Evolutionary conservation across 1,140 invertebrate species (phyloP).

Genomic region (Steinernema khuongi): DNA sequence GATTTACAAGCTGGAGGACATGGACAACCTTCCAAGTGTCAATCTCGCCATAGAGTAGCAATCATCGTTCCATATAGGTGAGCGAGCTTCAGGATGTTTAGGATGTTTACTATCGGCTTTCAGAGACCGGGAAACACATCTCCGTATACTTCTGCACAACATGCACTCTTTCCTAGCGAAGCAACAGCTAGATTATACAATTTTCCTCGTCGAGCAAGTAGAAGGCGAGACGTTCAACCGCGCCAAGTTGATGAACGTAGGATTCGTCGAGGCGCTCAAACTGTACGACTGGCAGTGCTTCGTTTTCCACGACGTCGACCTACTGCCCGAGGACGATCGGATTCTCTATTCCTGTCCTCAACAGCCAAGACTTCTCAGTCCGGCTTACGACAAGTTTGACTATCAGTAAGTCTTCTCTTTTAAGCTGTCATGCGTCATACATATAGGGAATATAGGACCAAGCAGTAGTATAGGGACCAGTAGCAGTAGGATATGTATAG

Average conservation of each 20-base stretch:
- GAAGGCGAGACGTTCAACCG: conserved; percentile 71
- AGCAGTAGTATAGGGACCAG: not conserved
- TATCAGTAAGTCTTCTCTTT: conserved; percentile 67
- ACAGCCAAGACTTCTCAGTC: conserved; percentile 78
- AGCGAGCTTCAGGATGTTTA: not conserved
- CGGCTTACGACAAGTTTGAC: conserved; percentile 79
- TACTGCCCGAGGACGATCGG: conserved; percentile 75
- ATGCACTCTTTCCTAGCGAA: conserved; percentile 51
- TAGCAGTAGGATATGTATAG: too few species aligned
- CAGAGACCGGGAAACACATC: conserved; percentile 44
- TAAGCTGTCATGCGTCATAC: conserved; percentile 8
- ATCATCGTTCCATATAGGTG: conserved; percentile 51
- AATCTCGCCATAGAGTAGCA: conserved; percentile 48
- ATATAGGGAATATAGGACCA: not conserved
- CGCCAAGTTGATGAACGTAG: conserved; percentile 86
- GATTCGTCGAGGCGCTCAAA: conserved; percentile 64
- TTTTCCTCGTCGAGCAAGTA: conserved; percentile 81
- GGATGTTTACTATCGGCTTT: not conserved
- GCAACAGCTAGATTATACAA: conserved; percentile 74
- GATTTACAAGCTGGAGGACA: conserved; percentile 50
- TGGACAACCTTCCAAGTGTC: conserved; percentile 44
- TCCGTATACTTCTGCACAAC: conserved; percentile 56
- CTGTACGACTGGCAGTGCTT: conserved; percentile 69
- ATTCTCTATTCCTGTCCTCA: conserved; percentile 86
- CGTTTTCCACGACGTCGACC: conserved; percentile 88